A percentile compares a stretch with the other conserved stretches of the same genome.
Conservation (phyloP, 2,113 vertebrate species). For the Nicator chloris region DNA sequence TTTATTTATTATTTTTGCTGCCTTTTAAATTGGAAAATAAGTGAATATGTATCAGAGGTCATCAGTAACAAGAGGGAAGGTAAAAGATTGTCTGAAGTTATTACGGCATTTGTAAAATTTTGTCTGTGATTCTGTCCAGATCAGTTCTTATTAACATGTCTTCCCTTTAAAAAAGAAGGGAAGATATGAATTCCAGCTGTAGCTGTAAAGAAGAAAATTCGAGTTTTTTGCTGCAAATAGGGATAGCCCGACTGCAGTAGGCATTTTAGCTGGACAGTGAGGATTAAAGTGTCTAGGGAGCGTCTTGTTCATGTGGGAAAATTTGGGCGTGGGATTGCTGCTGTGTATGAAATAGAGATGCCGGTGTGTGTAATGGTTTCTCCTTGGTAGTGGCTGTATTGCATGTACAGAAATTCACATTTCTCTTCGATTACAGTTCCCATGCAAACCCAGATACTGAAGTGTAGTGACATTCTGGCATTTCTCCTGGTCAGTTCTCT, state of each 20-base stretch:
- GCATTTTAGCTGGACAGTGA: neutral
- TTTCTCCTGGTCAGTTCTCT: neutral
- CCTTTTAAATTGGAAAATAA: neutral
- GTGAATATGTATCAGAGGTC: neutral
- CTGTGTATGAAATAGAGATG: neutral
- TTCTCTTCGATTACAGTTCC: neutral
- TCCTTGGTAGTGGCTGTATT: neutral
- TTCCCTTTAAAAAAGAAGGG: neutral
- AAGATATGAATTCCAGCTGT: constrained; percentile 9
- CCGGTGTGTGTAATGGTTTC: neutral
- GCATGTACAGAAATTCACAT: neutral
- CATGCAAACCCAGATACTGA: neutral
- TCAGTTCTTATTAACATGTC: neutral
- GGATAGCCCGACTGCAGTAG: neutral
- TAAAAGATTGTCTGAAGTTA: neutral
- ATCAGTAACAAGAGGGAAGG: neutral
- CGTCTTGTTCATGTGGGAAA: neutral
- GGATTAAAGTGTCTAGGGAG: neutral
- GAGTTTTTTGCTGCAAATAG: neutral
- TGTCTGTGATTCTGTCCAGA: neutral
- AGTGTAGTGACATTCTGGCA: neutral
- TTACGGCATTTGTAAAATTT: neutral
- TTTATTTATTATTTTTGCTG: neutral
- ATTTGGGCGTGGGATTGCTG: neutral
- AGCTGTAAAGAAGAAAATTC: neutral